These are phyloP conservation scores for Rhopalosiphum maidis DNA, from an alignment of 1,140 invertebrate genomes.

Conservation along the genomic window DNA sequence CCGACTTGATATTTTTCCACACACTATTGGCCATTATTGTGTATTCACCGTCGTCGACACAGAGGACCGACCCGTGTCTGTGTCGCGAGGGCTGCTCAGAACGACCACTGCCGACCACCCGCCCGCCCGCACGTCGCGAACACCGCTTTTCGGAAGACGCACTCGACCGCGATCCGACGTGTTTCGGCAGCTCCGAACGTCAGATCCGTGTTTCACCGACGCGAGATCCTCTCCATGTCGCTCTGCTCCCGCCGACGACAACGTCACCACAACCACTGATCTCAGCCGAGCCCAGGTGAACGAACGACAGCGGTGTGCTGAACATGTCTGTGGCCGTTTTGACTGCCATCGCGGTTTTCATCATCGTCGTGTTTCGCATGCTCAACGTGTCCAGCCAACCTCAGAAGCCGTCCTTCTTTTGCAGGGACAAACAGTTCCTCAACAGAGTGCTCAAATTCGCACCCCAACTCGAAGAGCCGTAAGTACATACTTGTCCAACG, in stretches of 20 bases:
- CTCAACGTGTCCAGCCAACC: conserved; percentile 82
- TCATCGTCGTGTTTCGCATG: conserved; percentile 81
- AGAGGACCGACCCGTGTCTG: neutral
- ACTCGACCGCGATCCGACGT: neutral
- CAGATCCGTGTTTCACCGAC: neutral
- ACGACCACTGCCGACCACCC: neutral
- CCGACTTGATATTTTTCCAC: neutral
- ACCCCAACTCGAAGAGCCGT: conserved; percentile 79
- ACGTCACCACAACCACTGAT: neutral
- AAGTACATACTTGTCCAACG: conserved; percentile 65
- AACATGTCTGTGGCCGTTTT: conserved; percentile 68
- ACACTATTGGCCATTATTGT: no score
- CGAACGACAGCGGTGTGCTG: conserved; percentile 63
- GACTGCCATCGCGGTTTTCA: conserved; percentile 73
- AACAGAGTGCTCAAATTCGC: conserved; percentile 78
- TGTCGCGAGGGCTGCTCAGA: neutral
- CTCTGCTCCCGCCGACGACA: neutral
- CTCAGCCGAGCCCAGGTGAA: no score
- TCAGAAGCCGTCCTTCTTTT: conserved; percentile 75
- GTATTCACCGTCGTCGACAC: neutral
- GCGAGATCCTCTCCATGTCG: neutral
- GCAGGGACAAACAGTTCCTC: conserved; percentile 76
- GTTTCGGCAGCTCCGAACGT: neutral
- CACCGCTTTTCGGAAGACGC: neutral
- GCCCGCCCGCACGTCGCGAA: neutral